These are phyloP conservation scores for Semnopithecus entellus DNA, from an alignment of 2,113 vertebrate species.

Conservation along the genomic window DNA sequence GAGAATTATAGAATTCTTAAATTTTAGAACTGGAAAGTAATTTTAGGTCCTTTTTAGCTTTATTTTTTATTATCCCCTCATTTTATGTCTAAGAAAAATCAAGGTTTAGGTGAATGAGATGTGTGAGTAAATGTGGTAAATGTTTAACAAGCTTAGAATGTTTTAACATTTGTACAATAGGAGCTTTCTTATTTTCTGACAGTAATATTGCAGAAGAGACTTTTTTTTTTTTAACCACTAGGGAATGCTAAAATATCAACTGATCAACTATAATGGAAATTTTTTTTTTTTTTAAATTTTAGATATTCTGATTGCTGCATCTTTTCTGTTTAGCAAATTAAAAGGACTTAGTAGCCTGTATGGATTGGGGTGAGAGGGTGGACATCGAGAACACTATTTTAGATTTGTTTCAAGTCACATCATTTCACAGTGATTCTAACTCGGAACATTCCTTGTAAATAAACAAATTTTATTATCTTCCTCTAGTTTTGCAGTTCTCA, in stretches of 20 bases:
- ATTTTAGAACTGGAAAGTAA: background rate
- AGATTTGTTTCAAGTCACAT: background rate
- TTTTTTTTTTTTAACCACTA: constrained; percentile 4
- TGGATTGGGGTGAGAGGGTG: background rate
- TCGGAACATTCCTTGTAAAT: background rate
- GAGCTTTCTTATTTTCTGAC: background rate
- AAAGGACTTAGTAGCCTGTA: background rate
- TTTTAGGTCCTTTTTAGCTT: background rate
- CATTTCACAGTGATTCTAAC: background rate
- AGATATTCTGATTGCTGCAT: background rate
- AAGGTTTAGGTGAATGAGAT: background rate
- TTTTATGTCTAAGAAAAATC: background rate
- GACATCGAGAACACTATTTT: background rate
- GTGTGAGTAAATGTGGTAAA: background rate
- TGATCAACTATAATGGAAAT: background rate
- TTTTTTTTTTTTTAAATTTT: background rate
- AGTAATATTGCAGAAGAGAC: background rate
- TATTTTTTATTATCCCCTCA: background rate
- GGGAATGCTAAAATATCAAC: constrained; percentile 36
- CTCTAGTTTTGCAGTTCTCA: background rate
- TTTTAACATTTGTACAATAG: background rate
- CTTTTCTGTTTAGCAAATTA: constrained; percentile 9
- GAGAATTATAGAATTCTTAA: background rate
- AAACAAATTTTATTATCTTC: background rate
- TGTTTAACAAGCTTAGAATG: background rate